Percentiles rank a stretch among this genome's conserved stretches.
Conservation (phyloP, 37 sponge, comb jelly and placozoan genomes). For the Bolinopsis microptera region DNA sequence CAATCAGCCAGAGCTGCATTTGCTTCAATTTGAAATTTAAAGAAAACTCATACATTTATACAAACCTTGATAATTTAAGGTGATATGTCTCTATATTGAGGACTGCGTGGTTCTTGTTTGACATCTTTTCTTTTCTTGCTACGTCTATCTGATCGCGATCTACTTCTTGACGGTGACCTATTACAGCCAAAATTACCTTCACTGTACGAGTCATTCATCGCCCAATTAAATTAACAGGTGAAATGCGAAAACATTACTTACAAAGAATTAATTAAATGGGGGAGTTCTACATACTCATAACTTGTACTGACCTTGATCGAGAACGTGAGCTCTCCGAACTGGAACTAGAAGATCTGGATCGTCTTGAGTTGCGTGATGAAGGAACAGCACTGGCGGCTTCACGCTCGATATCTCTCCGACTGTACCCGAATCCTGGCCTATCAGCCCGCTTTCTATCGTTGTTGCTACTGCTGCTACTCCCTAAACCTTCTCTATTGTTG, state of each 20-base stretch:
- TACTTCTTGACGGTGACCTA: neutral
- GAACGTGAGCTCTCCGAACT: neutral
- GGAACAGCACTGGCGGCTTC: slow-evolving; percentile 3
- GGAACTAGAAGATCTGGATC: neutral
- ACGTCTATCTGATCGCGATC: neutral
- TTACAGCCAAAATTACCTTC: too few relatives aligned
- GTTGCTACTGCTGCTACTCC: neutral
- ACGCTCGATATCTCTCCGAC: slow-evolving; percentile 24
- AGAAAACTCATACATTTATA: too few relatives aligned
- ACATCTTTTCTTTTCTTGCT: neutral
- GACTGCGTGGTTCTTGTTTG: neutral
- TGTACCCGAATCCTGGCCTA: slow-evolving; percentile 49
- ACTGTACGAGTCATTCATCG: too few relatives aligned
- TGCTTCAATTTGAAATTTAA: too few relatives aligned
- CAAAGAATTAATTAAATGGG: too few relatives aligned
- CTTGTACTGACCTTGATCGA: neutral
- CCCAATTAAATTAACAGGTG: too few relatives aligned
- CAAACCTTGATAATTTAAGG: neutral
- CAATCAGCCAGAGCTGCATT: too few relatives aligned
- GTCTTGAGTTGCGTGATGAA: neutral
- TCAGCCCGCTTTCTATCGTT: neutral
- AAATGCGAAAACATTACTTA: too few relatives aligned
- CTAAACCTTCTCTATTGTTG: neutral
- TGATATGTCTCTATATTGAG: slow-evolving; percentile 36
- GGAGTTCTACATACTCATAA: too few relatives aligned